phyloP scores from a whole-genome alignment of 1,140 invertebrate genomes.

The Eurosta solidaginis region DNA sequence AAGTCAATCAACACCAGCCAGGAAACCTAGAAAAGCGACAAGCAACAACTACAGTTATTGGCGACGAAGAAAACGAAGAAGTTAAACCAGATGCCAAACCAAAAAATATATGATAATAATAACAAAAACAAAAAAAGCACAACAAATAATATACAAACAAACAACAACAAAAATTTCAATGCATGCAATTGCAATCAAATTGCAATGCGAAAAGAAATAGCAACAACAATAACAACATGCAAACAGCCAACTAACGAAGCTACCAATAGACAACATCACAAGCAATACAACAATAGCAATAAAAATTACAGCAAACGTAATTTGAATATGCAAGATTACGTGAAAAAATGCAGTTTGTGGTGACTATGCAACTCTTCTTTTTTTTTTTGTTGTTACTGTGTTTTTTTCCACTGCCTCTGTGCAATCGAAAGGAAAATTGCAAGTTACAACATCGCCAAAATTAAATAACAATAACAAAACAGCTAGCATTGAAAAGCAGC shows the following conservation, averaged over 20 bases:
- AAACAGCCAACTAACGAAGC: too few species aligned
- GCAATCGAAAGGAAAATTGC: conserved; percentile 21
- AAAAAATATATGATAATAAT: too few species aligned
- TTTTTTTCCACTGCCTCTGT: conserved; percentile 37
- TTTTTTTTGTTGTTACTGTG: conserved; percentile 37
- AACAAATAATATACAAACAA: too few species aligned
- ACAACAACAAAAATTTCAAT: neutral
- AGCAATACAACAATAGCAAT: too few species aligned
- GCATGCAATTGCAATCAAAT: conserved; percentile 8
- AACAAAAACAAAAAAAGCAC: too few species aligned
- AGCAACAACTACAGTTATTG: neutral
- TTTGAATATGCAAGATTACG: conserved; percentile 19
- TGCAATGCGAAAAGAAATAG: neutral
- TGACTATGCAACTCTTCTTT: neutral
- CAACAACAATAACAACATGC: neutral
- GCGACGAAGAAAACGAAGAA: neutral
- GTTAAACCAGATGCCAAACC: conserved; percentile 7
- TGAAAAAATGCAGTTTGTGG: conserved; percentile 16
- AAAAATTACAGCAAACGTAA: too few species aligned
- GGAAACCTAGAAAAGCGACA: conserved; percentile 20
- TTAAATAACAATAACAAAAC: neutral
- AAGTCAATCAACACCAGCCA: neutral
- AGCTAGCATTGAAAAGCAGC: too few species aligned
- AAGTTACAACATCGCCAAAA: neutral
- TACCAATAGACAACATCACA: too few species aligned